Evolutionary conservation across 92 coral and sea anemone species (phyloP).

Genomic region (Ricordea florida): DNA sequence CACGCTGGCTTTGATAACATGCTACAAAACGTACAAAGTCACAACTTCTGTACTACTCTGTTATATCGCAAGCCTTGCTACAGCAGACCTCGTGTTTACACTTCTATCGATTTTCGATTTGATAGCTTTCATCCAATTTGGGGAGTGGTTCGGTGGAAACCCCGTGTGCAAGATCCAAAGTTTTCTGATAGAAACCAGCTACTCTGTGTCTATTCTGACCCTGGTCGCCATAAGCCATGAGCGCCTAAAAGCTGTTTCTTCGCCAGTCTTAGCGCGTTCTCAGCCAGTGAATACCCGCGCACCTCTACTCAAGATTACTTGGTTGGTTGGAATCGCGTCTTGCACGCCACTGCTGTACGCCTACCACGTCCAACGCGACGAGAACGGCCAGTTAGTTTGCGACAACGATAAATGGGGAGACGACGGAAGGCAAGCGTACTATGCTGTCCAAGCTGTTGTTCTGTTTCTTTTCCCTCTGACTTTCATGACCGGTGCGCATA

Average conservation of each 20-base stretch:
- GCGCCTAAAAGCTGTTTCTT: constrained; percentile 68
- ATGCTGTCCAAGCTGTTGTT: constrained; percentile 73
- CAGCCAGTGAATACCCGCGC: constrained; percentile 49
- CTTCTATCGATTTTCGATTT: constrained; percentile 74
- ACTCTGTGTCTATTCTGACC: constrained; percentile 78
- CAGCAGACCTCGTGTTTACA: constrained; percentile 76
- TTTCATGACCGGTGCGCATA: constrained; percentile 78
- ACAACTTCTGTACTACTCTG: constrained; percentile 65
- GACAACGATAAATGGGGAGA: constrained; percentile 79
- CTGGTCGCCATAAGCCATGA: constrained; percentile 79
- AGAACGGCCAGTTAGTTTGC: constrained; percentile 48
- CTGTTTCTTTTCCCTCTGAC: constrained; percentile 69
- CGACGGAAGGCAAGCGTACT: constrained; percentile 78
- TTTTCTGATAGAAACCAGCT: constrained; percentile 75
- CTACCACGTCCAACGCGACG: constrained; percentile 53
- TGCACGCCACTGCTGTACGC: constrained; percentile 83
- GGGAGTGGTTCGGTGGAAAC: constrained; percentile 75
- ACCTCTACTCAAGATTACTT: constrained; percentile 40
- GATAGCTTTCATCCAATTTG: constrained; percentile 49
- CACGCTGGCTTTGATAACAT: constrained; percentile 67
- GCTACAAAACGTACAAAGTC: constrained; percentile 69
- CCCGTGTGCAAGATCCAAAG: constrained; percentile 73
- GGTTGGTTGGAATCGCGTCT: constrained; percentile 61
- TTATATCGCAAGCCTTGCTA: constrained; percentile 79
- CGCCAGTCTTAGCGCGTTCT: constrained; percentile 71